A percentile compares a stretch with the other conserved stretches of the same genome.
phyloP scores from a whole-genome alignment of 2,888 invertebrate genomes.

The Rotaria macrura region DNA sequence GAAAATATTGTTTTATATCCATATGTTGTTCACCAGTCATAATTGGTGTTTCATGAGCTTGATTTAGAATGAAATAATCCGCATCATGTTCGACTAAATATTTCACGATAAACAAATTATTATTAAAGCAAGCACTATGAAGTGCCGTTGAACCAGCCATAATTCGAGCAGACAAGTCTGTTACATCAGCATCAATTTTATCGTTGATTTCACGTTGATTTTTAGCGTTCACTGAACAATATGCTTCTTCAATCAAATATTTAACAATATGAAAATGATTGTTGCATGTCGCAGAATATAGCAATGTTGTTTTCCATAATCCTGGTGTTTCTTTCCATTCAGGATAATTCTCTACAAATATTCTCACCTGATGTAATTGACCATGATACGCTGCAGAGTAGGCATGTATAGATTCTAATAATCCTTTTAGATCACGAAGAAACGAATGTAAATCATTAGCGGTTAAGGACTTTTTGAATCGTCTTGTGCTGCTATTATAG shows the following conservation, averaged over 20 bases:
- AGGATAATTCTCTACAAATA: not conserved
- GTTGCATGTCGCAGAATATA: not conserved
- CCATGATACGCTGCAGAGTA: not conserved
- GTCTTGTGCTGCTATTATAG: not conserved
- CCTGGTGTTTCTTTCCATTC: not conserved
- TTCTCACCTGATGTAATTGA: not conserved
- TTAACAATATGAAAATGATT: not conserved
- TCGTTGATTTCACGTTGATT: not conserved
- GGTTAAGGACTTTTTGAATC: not conserved
- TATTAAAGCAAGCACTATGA: not conserved
- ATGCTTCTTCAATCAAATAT: slow-evolving; percentile 17
- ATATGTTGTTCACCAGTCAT: not conserved
- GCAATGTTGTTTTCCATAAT: not conserved
- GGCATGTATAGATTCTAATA: not conserved
- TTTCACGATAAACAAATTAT: not conserved
- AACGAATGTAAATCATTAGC: not conserved
- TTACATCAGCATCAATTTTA: not conserved
- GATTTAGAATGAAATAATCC: slow-evolving; percentile 9
- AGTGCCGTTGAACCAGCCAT: not conserved
- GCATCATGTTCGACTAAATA: not conserved
- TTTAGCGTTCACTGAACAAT: not conserved
- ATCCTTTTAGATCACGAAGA: not conserved
- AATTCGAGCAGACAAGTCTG: not conserved
- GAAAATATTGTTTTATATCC: not conserved
- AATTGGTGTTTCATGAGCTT: not conserved